Conservation (phyloP, 2,888 invertebrate genomes). For the Torymus aiolomorphi region DNA sequence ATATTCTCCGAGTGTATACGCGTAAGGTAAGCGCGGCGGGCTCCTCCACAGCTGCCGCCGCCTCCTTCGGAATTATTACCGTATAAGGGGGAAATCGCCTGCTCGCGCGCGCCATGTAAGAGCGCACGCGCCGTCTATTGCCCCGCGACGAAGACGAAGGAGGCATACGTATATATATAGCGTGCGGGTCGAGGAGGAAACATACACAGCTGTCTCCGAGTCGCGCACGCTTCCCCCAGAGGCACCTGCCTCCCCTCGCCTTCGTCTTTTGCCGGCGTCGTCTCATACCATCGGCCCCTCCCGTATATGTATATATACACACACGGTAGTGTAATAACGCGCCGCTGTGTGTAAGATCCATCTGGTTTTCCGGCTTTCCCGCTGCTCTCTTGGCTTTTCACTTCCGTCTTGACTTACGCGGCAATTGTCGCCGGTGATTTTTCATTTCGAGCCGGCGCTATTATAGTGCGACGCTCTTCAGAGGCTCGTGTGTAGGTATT, state of each 20-base stretch:
- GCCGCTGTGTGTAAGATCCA: not conserved
- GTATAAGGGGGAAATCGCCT: slow-evolving; percentile 17
- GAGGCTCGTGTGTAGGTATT: too few species aligned
- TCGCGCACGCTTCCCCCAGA: not conserved
- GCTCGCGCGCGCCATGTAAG: not conserved
- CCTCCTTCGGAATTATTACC: slow-evolving; percentile 15
- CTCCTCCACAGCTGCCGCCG: slow-evolving; percentile 25
- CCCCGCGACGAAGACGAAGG: not conserved
- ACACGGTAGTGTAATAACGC: too few species aligned
- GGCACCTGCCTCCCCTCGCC: slow-evolving; percentile 33
- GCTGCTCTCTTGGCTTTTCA: not conserved
- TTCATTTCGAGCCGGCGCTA: slow-evolving; percentile 5
- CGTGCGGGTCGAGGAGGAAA: not conserved
- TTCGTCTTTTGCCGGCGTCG: too few species aligned
- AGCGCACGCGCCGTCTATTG: too few species aligned
- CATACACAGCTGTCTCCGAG: slow-evolving; percentile 38
- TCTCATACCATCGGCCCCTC: too few species aligned
- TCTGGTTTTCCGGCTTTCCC: slow-evolving; percentile 45
- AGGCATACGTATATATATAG: not conserved
- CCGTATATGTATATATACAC: too few species aligned
- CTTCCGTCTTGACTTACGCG: slow-evolving; percentile 1
- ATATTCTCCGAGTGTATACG: not conserved
- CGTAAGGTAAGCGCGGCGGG: not conserved
- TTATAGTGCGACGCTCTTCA: too few species aligned
- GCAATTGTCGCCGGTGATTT: not conserved